Base-by-base conservation (phyloP, 2,888 invertebrate species). In the Caenorhabditis sp. region DNA sequence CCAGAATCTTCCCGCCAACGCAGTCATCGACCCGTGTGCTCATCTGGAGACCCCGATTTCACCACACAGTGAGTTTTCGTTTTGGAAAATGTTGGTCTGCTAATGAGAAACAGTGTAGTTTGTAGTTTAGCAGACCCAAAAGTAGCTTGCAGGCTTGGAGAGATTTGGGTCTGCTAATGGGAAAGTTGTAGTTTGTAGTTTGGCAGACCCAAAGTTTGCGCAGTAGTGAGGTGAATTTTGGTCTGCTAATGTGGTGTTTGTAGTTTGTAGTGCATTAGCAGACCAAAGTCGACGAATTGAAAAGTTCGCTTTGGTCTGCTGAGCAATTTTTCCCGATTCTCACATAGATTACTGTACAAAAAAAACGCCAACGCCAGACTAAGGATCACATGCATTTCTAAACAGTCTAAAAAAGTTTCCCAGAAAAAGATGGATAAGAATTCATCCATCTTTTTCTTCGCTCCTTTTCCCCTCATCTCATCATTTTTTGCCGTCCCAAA, bases 11-110 rank as follows among this genome's bases (percentile, higher is more conserved):
- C 59, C 58, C 10, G 51, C 44, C 8, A 28, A 41, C 5, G 28
- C 59, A 4, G 31, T 47, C n/a, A 73, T 64, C 47, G 77, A 80
- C 66, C 72, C 80, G 10, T 80, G 80, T 58, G 72, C 76, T 49
- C 82, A 82, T 58, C 22, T 82, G 56, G 84, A 84, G 66, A 84
- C 84, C 10, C 84, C 84, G 0, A 84, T 84, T 56, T 76, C 75
- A 1, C 84, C 84, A 2, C 84, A 80, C 58, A 80, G 84, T 84
- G 44, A 63, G 79, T 79, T 64, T 28, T 47, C 19, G 6, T 47
- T 58, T 58, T 24, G 24, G 19, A 51, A 51, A 51, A 51, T 8
- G 31, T 35, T 35, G 31, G 31, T 4, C 31, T 35, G 31, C 31
- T 35, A 35, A 35, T 35, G 4, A 35, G n/a, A n/a, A 31, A 31